A percentile compares a stretch with the other conserved stretches of the same genome.
These are phyloP conservation scores for Hoplostethus atlanticus DNA, from an alignment of 2,797 vertebrate species.

Conservation along the genomic window DNA sequence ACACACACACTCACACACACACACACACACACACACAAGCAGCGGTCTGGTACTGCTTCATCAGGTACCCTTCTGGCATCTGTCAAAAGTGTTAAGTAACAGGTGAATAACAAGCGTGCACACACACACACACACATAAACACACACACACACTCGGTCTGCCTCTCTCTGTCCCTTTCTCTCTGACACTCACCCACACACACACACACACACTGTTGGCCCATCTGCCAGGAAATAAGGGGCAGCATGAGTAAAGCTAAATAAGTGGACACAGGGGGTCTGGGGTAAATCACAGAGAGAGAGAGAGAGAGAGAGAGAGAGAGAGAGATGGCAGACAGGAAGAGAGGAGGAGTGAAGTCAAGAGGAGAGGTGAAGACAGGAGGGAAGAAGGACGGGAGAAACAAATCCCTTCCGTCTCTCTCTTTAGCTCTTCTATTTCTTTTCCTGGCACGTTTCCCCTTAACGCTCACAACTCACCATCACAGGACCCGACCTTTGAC, in stretches of 20 bases:
- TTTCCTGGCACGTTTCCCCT: too few species aligned
- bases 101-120: constrained; percentile 1
- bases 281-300: constrained; percentile 14
- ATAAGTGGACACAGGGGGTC: neutral
- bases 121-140: neutral
- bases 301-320: neutral
- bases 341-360: constrained; percentile 3
- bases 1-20: neutral
- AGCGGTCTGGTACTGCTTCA: too few species aligned
- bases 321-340: neutral
- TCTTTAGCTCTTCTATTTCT: constrained; percentile 1
- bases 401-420: neutral
- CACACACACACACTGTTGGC: constrained; percentile 4
- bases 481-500: too few species aligned
- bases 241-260: constrained; percentile 3
- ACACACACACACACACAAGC: neutral
- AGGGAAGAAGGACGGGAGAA: neutral
- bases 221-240: constrained; percentile 6
- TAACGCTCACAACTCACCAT: too few species aligned
- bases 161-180: neutral
- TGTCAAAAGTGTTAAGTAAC: constrained; percentile 14
- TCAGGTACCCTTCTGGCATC: constrained; percentile 2
- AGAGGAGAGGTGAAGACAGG: constrained; percentile 14
- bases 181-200: neutral
- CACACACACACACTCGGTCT: neutral